Evolutionary conservation across 2,113 vertebrate genomes (phyloP), one percentile per base, ranked within the genome.

Genomic region (Datnioides undecimradiatus): DNA sequence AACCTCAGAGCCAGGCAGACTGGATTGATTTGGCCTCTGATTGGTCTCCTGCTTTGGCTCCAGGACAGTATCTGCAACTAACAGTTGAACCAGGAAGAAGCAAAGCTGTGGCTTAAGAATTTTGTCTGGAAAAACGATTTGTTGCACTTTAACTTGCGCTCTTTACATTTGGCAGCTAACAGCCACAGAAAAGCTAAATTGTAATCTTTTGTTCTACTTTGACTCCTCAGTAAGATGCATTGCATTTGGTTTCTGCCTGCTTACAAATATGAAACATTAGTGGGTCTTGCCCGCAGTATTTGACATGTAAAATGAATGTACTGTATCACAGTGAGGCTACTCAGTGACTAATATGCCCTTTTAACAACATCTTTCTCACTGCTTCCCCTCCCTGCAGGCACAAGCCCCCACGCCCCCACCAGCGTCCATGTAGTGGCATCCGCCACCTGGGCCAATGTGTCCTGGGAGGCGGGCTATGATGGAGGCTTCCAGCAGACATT

Each of bases 401-500:
- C 98, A 95, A 99, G 98, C 95, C 98, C 98, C 84, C 98, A 99
- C 0, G 96, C 97, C 89, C 97, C 98, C 0, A 93, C 94, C 92
- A 94, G 93, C 29, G 92, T 99, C 91, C 96, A 94, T 14, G 96
- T 97, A 27, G 92, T 92, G 82, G 96, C 94, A 55, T 97, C 97
- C 91, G 96, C 98, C 96, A 98, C 95, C 93, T 97, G 96, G 88
- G 97, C 97, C 92, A 99, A 99, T 9, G 95, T 98, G 88, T 97
- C 98, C 87, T 99, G 98, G 98, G 98, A 97, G 88, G 93, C 95
- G 14, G 94, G 95, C 95, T 99, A 99, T 51, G 96, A 99, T n/a
- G 98, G 98, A 89, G 98, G 98, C 93, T 98, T 96, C 10, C 97
- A 96, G 94, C 97, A 99, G 97, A 98, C 97, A 96, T 99, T 98